These are phyloP conservation scores for Himalopsyche tibetana DNA, from an alignment of 2,888 invertebrate species.

Conservation along the genomic window DNA sequence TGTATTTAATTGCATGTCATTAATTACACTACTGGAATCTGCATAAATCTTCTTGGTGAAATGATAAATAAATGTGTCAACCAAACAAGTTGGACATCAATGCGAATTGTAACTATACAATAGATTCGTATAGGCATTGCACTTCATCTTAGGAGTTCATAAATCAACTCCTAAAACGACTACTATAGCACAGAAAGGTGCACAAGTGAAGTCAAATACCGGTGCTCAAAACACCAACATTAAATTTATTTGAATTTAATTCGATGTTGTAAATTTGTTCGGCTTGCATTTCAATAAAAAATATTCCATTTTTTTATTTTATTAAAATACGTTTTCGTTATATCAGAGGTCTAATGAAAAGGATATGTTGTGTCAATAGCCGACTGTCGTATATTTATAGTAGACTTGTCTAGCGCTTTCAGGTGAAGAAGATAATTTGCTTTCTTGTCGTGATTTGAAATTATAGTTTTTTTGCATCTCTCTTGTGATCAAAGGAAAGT, in stretches of 20 bases:
- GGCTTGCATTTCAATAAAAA: too few relatives aligned
- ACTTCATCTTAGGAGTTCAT: conserved; percentile 14
- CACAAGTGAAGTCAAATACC: background rate
- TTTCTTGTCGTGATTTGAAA: too few relatives aligned
- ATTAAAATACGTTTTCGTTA: too few relatives aligned
- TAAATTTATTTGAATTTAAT: background rate
- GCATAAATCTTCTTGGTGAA: background rate
- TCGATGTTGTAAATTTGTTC: too few relatives aligned
- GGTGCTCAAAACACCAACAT: background rate
- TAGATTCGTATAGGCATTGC: background rate
- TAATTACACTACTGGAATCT: background rate
- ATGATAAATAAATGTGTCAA: conserved; percentile 14
- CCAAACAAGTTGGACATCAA: conserved; percentile 1
- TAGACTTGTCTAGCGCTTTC: too few relatives aligned
- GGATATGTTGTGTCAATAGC: too few relatives aligned
- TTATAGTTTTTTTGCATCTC: too few relatives aligned
- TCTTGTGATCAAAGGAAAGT: too few relatives aligned
- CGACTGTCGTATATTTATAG: too few relatives aligned
- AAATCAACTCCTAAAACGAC: conserved; percentile 8
- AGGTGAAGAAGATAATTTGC: too few relatives aligned
- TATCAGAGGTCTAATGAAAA: too few relatives aligned
- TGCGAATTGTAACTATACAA: background rate
- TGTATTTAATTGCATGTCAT: background rate
- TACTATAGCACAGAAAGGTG: background rate
- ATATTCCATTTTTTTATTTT: too few relatives aligned